Percentiles rank a stretch among this genome's conserved stretches.
These are phyloP conservation scores for Macrostomum cliftonense DNA, from an alignment of 2,888 invertebrate species.

Conservation along the genomic window DNA sequence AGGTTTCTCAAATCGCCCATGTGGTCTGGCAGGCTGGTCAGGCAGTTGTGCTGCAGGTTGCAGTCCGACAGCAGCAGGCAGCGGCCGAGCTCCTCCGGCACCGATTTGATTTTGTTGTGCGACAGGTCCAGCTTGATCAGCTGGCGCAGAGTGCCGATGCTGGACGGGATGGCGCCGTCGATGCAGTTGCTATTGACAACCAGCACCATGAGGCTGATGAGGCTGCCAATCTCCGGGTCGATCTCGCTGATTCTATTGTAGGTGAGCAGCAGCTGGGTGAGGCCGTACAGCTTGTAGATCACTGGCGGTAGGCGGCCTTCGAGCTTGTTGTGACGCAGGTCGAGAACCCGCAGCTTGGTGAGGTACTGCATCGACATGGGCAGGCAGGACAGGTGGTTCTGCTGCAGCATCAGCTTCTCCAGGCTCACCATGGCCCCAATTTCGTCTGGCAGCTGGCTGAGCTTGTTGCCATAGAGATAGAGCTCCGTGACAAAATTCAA, in stretches of 20 bases:
- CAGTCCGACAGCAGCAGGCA: conserved; percentile 1
- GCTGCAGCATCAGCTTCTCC: conserved; percentile 10
- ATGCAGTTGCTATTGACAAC: conserved; percentile 5
- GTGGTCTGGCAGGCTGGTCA: conserved; percentile 2
- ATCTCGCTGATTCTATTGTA: conserved; percentile 6
- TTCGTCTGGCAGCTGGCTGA: conserved; percentile 2
- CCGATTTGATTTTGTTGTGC: conserved; percentile 3
- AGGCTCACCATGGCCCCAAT: conserved; percentile 4
- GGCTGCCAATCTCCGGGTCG: too few species aligned
- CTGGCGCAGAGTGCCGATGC: conserved; percentile 3
- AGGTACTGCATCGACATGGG: conserved; percentile 5
- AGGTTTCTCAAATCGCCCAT: conserved; percentile 5
- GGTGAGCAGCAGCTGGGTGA: conserved; percentile 7
- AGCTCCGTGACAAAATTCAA: conserved; percentile 3
- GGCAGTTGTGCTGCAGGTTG: conserved; percentile 7
- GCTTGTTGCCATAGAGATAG: conserved; percentile 7
- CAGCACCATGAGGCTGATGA: conserved; percentile 4
- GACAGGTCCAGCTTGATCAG: conserved; percentile 3
- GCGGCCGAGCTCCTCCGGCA: conserved; percentile 5
- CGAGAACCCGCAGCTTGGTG: conserved; percentile 3
- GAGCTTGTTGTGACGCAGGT: conserved; percentile 8
- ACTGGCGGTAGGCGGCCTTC: conserved; percentile 5
- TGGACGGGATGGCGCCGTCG: conserved; percentile 3
- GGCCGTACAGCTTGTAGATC: conserved; percentile 2
- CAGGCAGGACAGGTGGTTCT: conserved; percentile 6